A percentile compares a stretch with the other conserved stretches of the same genome.
phyloP scores from a whole-genome alignment of 1,140 invertebrate genomes.

The Pogonus chalceus region DNA sequence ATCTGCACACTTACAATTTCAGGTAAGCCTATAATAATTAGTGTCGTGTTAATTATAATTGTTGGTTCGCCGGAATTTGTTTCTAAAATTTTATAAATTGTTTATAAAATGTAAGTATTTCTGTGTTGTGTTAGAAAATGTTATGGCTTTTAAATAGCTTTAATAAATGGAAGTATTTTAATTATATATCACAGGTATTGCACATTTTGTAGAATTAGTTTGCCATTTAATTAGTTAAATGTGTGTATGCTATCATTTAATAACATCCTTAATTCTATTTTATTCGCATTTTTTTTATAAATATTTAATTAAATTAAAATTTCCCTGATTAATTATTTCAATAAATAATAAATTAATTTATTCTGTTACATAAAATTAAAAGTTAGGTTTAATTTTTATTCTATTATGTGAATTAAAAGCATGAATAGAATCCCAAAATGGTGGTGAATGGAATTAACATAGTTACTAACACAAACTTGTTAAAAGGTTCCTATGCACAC shows the following conservation, averaged over 20 bases:
- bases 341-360: too few species aligned
- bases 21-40: neutral
- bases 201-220: neutral
- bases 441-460: neutral
- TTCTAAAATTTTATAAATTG: too few species aligned
- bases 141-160: neutral
- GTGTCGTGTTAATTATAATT: neutral
- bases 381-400: too few species aligned
- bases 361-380: too few species aligned
- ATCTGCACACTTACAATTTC: neutral
- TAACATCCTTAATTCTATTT: slow-evolving; percentile 10
- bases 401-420: too few species aligned
- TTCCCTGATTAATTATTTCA: too few species aligned
- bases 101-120: slow-evolving; percentile 1
- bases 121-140: neutral
- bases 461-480: neutral
- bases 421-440: slow-evolving; percentile 2
- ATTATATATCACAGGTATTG: slow-evolving; percentile 5
- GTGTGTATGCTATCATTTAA: slow-evolving; percentile 17
- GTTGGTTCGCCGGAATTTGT: neutral
- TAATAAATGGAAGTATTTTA: neutral
- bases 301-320: too few species aligned
- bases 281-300: slow-evolving; percentile 6
- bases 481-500: slow-evolving; percentile 34
- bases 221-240: neutral